Conservation (phyloP, 2,113 vertebrate genomes). For the Oreochromis niloticus region DNA sequence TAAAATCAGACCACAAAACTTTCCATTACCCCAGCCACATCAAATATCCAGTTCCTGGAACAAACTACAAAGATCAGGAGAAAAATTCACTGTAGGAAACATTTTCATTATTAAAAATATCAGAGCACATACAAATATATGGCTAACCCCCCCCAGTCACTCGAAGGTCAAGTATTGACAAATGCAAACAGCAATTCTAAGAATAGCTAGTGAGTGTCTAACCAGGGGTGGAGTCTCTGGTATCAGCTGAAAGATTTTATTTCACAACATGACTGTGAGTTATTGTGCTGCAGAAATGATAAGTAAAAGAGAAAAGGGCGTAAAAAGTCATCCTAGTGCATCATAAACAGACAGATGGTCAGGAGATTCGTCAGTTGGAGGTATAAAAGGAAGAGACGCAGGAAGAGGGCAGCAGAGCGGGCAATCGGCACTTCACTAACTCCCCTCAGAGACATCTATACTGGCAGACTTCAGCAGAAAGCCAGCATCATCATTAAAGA, state of each 20-base stretch:
- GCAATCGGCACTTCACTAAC: too few relatives aligned
- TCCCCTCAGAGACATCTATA: too few relatives aligned
- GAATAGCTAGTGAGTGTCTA: background rate
- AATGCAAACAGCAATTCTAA: background rate
- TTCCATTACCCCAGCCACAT: background rate
- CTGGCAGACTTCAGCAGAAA: too few relatives aligned
- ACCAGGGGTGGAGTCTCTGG: background rate
- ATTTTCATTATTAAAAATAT: background rate
- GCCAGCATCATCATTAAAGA: too few relatives aligned
- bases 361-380: background rate
- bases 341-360: background rate
- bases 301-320: background rate
- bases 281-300: background rate
- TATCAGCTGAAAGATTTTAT: background rate
- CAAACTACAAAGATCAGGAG: background rate
- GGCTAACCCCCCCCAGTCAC: background rate
- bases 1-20: background rate
- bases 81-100: background rate
- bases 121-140: background rate
- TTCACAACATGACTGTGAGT: background rate
- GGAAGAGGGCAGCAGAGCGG: too few relatives aligned
- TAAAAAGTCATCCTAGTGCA: background rate
- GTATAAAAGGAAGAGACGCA: slow-evolving; percentile 22
- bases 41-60: background rate
- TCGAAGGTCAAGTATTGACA: background rate